These are phyloP conservation scores for Lordiphosa clarofinis DNA, from an alignment of 1,140 invertebrate species.

Conservation along the genomic window DNA sequence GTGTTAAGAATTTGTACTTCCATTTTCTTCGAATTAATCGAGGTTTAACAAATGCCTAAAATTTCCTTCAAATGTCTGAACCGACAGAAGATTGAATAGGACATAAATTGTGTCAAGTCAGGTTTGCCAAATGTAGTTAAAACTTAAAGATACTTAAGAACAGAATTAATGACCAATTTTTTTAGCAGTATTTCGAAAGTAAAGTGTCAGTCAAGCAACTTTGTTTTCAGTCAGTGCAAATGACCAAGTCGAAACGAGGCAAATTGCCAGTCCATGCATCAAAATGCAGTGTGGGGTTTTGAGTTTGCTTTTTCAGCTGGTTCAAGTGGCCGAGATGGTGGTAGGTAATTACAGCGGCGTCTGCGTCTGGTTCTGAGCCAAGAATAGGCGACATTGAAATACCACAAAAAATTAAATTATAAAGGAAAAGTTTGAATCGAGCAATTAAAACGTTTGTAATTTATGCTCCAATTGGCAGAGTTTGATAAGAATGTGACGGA, in stretches of 20 bases:
- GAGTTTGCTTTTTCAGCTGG: slow-evolving; percentile 16
- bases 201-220: too few species aligned
- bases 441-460: slow-evolving; percentile 20
- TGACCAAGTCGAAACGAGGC: background rate
- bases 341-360: slow-evolving; percentile 47
- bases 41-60: too few species aligned
- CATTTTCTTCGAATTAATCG: too few species aligned
- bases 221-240: background rate
- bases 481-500: slow-evolving; percentile 6
- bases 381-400: slow-evolving; percentile 60
- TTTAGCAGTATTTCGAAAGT: too few species aligned
- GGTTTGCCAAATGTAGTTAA: too few species aligned
- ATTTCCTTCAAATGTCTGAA: too few species aligned
- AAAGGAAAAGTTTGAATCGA: slow-evolving; percentile 13
- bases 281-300: slow-evolving; percentile 28
- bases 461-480: slow-evolving; percentile 14
- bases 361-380: slow-evolving; percentile 46
- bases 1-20: too few species aligned
- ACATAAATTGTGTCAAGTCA: too few species aligned
- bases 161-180: too few species aligned
- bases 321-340: slow-evolving; percentile 26
- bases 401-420: too few species aligned
- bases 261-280: slow-evolving; percentile 30
- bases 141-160: too few species aligned
- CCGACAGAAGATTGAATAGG: too few species aligned